Evolutionary conservation across 2,797 vertebrate species (phyloP).

Genomic region (Diceros bicornis): DNA sequence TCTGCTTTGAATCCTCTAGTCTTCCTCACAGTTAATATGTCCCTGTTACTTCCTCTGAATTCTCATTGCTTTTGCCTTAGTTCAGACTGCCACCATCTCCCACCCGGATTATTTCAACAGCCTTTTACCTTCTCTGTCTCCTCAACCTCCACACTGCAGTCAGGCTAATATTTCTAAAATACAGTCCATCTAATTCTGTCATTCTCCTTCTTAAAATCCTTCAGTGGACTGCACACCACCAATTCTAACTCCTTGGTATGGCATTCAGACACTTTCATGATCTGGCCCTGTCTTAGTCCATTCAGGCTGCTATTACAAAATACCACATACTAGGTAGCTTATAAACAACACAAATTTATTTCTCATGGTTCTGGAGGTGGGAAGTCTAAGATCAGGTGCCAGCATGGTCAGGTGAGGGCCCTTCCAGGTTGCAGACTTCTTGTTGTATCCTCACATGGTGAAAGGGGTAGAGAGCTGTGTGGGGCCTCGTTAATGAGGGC

Average conservation of each 20-base stretch:
- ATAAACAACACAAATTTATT: too few species aligned
- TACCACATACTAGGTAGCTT: too few species aligned
- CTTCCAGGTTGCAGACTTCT: neutral
- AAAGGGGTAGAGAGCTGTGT: neutral
- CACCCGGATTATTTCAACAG: neutral
- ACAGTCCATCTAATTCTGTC: neutral
- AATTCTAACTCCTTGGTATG: neutral
- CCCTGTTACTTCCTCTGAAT: neutral
- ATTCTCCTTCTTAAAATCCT: neutral
- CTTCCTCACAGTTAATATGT: neutral
- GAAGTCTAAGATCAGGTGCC: too few species aligned
- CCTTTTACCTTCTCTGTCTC: neutral
- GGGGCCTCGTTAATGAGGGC: neutral
- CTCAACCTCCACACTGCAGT: neutral
- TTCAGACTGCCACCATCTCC: neutral
- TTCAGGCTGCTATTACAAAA: too few species aligned
- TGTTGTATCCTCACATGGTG: neutral
- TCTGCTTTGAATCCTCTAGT: neutral
- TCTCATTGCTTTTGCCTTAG: neutral
- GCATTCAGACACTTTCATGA: neutral
- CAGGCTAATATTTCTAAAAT: neutral
- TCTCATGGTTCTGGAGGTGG: too few species aligned
- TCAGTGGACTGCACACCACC: neutral
- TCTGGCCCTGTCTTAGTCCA: neutral
- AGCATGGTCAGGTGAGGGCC: neutral